Base-by-base conservation (phyloP, 2,797 vertebrate species). In the Phaenicophaeus curvirostris region DNA sequence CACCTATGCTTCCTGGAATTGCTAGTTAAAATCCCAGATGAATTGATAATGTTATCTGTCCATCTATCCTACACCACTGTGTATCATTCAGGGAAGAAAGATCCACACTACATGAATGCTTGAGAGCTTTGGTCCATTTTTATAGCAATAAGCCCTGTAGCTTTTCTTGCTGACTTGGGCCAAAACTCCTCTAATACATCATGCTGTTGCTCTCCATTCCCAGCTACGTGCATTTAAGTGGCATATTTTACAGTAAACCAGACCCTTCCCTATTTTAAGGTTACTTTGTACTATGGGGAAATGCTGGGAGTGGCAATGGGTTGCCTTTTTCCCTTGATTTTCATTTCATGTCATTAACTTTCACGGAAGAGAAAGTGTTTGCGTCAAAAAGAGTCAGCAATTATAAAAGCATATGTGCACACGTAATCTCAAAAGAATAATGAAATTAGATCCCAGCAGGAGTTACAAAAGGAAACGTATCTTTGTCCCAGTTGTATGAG, bases 1-100 rank as follows among this genome's bases (percentile, higher is more conserved):
- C 92, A 94, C 90, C 83, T 87, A 87, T 76, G 85, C 79, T 92
- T 93, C 92, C 90, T 95, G 66, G 61, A 92, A 93, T 75, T 55
- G 66, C 68, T n/a, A 75, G 31, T 66, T 87, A 63, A 65, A 80
- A 84, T 72, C 80, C 62, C 85, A 81, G 68, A 57, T 62, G 81
- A 95, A 91, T 11, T 50, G 58, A 41, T 79, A 77, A 79, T n/a
- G 7, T 68, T 87, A 46, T 74, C 84, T 65, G 67, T 68, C 42
- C 75, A 78, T n/a, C 75, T 39, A 68, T 35, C 42, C 51, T 81
- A 65, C 27, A 42, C 33, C 16, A 21, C 35, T 25, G 21, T 18
- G 24, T 39, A n/a, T 37, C 51, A 69, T 81, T 13, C 4, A 7
- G 16, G 35, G 41, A 89, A 94, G 57, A 83, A 83, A 87, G 58